phyloP scores from a whole-genome alignment of 2,113 vertebrate species.

The Leptodactylus fuscus region DNA sequence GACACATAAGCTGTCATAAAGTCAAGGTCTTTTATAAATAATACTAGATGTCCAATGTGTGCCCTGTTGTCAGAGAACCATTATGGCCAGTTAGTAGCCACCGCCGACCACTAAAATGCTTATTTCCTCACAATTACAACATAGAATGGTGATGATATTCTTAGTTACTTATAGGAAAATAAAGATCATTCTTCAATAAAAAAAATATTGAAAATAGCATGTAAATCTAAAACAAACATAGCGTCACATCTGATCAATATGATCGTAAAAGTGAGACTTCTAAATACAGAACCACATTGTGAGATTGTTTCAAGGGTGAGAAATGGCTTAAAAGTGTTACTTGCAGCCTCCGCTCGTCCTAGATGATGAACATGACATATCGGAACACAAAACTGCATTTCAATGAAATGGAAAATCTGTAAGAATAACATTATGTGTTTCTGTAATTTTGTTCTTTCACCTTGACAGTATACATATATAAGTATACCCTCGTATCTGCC shows the following conservation, averaged over 20 bases:
- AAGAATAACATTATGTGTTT: background rate
- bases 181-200: slow-evolving; percentile 43
- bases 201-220: slow-evolving; percentile 31
- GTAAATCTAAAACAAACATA: slow-evolving; percentile 18
- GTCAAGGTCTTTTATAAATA: background rate
- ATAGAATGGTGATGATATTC: slow-evolving; percentile 6
- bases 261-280: slow-evolving; percentile 44
- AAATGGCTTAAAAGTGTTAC: slow-evolving; percentile 40
- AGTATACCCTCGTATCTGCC: slow-evolving; percentile 11
- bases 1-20: background rate
- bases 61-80: background rate
- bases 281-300: slow-evolving; percentile 32
- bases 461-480: slow-evolving; percentile 4
- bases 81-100: background rate
- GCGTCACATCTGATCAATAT: slow-evolving; percentile 54
- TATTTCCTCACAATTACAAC: background rate
- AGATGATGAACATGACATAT: background rate
- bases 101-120: background rate
- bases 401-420: slow-evolving; percentile 6
- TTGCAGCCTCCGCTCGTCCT: slow-evolving; percentile 11
- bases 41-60: background rate
- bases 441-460: background rate
- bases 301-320: slow-evolving; percentile 22
- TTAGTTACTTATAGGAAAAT: slow-evolving; percentile 46
- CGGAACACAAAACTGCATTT: background rate